Evolutionary conservation across 2,113 vertebrate genomes (phyloP), one percentile per base, ranked within the genome.

Genomic region (Ovis aries): DNA sequence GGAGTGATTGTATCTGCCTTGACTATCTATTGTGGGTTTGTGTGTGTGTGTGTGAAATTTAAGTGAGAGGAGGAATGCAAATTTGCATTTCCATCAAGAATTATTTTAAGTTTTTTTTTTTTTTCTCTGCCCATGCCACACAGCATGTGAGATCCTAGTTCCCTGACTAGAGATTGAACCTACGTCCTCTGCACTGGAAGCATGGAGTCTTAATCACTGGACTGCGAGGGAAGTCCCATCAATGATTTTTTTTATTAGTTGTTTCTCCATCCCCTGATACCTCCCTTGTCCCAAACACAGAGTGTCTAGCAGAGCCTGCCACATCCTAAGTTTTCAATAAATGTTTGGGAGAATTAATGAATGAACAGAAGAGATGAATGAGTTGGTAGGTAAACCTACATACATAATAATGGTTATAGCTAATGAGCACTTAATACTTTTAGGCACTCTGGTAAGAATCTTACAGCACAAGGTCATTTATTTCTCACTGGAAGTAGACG

Each of bases 21-120:
- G 33, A 80, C 45, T 29, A 55, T 9, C 45, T 59, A 25, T 48
- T 45, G 5, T 48, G 29, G 13, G n/a, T 45, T 6, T 64, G 12
- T 17, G 23, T 23, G 27, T n/a, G 27, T n/a, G 9, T 31, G 33
- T 15, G 8, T 67, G 90, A 50, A 60, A 57, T 95, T 53, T 3
- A 60, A 90, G 62, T 19, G n/a, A 85, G 92, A 90, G 43, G 81
- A 91, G 21, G 10, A 17, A 84, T n/a, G 67, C 45, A 67, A 81
- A 90, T 14, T 14, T 27, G 31, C 19, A 14, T 16, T 85, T 33
- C 45, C 57, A 53, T 40, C 6, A 9, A 52, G 31, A 29, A 43
- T 57, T 59, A 4, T n/a, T 84, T 84, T 83, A 67, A n/a, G 16
- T 17, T 36, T 36, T 23, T 40, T 4, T 36, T 74, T 7, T 71